phyloP scores from a whole-genome alignment of 2,797 vertebrate genomes.

The Prionace glauca region DNA sequence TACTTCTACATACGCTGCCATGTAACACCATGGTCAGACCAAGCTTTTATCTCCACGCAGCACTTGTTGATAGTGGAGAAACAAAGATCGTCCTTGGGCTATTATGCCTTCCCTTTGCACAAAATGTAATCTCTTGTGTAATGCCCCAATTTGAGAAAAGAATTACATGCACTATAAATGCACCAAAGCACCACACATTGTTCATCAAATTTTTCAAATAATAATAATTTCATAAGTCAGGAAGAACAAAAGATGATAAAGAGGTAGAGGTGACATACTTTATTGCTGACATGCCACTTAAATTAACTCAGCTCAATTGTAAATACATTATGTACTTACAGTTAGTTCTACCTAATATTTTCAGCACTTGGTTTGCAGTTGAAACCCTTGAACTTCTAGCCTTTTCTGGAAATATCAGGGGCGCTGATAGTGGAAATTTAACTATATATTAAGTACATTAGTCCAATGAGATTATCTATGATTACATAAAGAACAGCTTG shows the following conservation, averaged over 20 bases:
- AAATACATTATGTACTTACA: neutral
- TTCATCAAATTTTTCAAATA: neutral
- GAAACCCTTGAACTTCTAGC: neutral
- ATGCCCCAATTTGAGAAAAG: neutral
- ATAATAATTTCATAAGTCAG: neutral
- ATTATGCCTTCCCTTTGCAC: neutral
- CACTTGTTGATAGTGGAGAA: neutral
- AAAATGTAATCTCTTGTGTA: neutral
- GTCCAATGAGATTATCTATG: neutral
- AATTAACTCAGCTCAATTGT: neutral
- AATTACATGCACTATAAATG: neutral
- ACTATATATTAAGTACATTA: constrained; percentile 34
- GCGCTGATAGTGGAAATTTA: constrained; percentile 43
- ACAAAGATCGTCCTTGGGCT: neutral
- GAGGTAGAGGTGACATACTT: neutral
- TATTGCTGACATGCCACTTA: neutral
- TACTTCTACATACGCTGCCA: neutral
- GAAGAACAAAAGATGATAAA: neutral
- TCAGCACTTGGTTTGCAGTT: neutral
- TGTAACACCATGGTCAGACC: neutral
- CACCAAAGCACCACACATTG: neutral
- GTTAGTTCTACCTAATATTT: neutral
- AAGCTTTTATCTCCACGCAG: neutral
- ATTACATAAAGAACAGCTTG: constrained; percentile 11
- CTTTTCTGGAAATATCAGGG: constrained; percentile 43